Evolutionary conservation across 2,113 vertebrate genomes (phyloP).

Genomic region (Poicephalus gulielmi): DNA sequence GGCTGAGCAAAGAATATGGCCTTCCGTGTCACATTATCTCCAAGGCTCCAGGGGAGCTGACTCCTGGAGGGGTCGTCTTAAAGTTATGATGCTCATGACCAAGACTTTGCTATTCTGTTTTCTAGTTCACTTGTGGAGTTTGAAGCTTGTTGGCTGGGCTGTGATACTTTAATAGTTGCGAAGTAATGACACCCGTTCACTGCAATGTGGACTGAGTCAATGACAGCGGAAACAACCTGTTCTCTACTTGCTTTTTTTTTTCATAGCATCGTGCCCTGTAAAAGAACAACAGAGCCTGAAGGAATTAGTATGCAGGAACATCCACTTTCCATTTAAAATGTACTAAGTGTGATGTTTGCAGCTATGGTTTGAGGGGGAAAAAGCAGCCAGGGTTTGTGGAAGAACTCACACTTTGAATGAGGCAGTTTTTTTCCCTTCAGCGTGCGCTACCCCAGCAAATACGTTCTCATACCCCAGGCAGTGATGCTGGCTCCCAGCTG

Average conservation of each 20-base stretch:
- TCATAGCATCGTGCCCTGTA: not conserved
- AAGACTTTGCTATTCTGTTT: not conserved
- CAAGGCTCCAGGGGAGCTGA: not conserved
- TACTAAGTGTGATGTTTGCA: slow-evolving; percentile 31
- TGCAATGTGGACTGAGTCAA: not conserved
- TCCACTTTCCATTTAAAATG: slow-evolving; percentile 10
- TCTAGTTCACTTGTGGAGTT: not conserved
- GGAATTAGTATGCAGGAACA: slow-evolving; percentile 38
- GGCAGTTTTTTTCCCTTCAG: slow-evolving; percentile 23
- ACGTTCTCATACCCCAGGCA: not conserved
- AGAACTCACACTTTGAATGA: slow-evolving; percentile 15
- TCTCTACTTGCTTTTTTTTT: not conserved
- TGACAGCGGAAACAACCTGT: not conserved
- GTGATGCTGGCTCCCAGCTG: not conserved
- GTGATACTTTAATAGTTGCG: not conserved
- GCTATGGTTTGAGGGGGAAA: not conserved
- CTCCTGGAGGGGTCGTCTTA: not conserved
- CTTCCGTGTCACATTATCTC: not conserved
- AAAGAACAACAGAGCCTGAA: not conserved
- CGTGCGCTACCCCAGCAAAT: not conserved
- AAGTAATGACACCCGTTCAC: not conserved
- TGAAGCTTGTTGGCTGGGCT: not conserved
- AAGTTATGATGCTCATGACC: not conserved
- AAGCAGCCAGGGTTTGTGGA: slow-evolving; percentile 7
- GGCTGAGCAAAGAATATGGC: not conserved